Base-by-base conservation (phyloP, 2,113 vertebrate genomes). In the Pedetes capensis region DNA sequence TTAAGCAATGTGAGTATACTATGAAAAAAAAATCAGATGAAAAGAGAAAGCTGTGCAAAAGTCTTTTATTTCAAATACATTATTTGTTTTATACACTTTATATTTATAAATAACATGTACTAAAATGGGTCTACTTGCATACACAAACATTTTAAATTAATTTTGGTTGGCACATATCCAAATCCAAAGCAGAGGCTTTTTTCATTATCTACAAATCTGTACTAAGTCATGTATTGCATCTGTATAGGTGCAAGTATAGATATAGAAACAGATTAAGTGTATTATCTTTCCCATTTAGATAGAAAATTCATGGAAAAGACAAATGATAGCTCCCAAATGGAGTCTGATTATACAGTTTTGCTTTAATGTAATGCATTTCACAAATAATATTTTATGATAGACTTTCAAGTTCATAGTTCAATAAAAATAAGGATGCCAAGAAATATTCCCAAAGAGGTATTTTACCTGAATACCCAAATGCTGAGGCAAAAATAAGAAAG, bases 351-450 rank as follows among this genome's bases (percentile, higher is more conserved):
- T 11, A 47, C 6, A 63, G n/a, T 14, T 86, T 76, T 37, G n/a
- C 64, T 74, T n/a, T 89, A 91, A 64, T 85, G 53, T 61, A 86
- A 88, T 66, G 72, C 3, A 89, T 87, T 90, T 88, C 39, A 93
- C 44, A 47, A 89, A 91, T 90, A 63, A 55, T 87, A 94, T 57
- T 81, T 93, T 87, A 94, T 84, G 47, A 87, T 68, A 85, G 6
- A 84, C 18, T 91, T 93, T 81, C 11, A 68, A 57, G 34, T 95
- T 53, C 72, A 90, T 0, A 6, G 14, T 55, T 95, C 69, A 80
- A n/a, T 74, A 86, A 93, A 96, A 96, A 83, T 92, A 93, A 93
- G 25, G 18, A 44, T 90, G 16, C 47, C 71, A 81, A 69, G 44
- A 95, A 82, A 80, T 44, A 95, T 74, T 97, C 32, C 89, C 34